Evolutionary conservation across 2,888 invertebrate genomes (phyloP).

Genomic region (Saturnia japonica): DNA sequence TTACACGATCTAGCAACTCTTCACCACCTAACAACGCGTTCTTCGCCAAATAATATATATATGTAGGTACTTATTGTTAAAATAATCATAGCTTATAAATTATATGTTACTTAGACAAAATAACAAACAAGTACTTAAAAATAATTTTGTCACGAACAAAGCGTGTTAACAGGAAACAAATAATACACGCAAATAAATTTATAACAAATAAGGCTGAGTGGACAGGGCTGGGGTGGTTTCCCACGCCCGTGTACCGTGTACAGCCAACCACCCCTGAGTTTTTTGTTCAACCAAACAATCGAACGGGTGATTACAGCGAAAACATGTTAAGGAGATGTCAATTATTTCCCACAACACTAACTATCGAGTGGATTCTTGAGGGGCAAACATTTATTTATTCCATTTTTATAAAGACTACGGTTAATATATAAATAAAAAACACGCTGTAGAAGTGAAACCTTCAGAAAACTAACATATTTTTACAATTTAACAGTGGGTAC

Average conservation of each 20-base stretch:
- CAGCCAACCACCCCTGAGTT: background rate
- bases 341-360: slow-evolving; percentile 12
- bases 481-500: too few species aligned
- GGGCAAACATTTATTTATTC: background rate
- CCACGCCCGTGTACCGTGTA: slow-evolving; percentile 30
- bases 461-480: too few species aligned
- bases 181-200: slow-evolving; percentile 30
- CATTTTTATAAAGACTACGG: background rate
- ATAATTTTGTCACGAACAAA: slow-evolving; percentile 10
- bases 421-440: background rate
- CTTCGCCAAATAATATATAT: background rate
- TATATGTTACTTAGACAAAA: background rate
- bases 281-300: slow-evolving; percentile 27
- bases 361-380: background rate
- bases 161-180: slow-evolving; percentile 15
- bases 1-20: too few species aligned
- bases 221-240: slow-evolving; percentile 26
- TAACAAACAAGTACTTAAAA: slow-evolving; percentile 3
- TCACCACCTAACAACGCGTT: too few species aligned
- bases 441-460: too few species aligned
- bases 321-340: slow-evolving; percentile 16
- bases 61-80: background rate
- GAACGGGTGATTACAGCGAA: slow-evolving; percentile 20
- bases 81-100: background rate
- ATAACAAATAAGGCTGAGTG: slow-evolving; percentile 33